Evolutionary conservation across 35 echinoderm and acorn worm species (phyloP).

Genomic region (Acanthaster planci): DNA sequence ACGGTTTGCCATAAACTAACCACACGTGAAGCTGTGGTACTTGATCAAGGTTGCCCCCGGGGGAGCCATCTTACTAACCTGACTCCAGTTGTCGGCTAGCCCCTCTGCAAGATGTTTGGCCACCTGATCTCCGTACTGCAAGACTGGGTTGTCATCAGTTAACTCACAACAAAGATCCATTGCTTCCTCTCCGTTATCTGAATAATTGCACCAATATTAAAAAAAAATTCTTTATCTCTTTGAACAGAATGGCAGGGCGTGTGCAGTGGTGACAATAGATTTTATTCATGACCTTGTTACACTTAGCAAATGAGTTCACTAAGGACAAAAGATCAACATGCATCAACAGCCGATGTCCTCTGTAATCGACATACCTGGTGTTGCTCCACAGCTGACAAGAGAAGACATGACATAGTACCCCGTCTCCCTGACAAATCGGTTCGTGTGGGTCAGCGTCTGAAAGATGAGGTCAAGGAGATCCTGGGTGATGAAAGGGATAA

Average conservation of each 20-base stretch:
- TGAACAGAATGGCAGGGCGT: too few relatives aligned
- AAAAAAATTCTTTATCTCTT: too few relatives aligned
- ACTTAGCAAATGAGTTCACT: too few relatives aligned
- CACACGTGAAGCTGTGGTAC: too few relatives aligned
- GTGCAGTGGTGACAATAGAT: too few relatives aligned
- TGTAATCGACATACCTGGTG: conserved; percentile 33
- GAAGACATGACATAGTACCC: conserved; percentile 90
- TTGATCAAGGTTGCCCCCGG: too few relatives aligned
- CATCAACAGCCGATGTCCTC: too few relatives aligned
- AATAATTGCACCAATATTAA: not conserved
- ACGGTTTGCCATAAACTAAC: too few relatives aligned
- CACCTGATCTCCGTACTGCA: conserved; percentile 82
- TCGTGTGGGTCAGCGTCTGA: conserved; percentile 84
- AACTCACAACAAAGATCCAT: conserved; percentile 58
- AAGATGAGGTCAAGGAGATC: conserved; percentile 90
- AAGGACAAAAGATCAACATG: too few relatives aligned
- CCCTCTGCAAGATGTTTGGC: conserved; percentile 80
- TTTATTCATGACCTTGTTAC: too few relatives aligned
- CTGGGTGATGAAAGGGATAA: conserved; percentile 73
- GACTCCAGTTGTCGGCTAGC: conserved; percentile 98
- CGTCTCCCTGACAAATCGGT: conserved; percentile 95
- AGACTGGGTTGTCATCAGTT: conserved; percentile 60
- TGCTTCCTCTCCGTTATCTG: conserved; percentile 34
- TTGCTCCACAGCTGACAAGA: conserved; percentile 68
- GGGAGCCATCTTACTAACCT: too few relatives aligned